phyloP scores from a whole-genome alignment of 2,797 vertebrate species.

The Phoxinus dragarum region DNA sequence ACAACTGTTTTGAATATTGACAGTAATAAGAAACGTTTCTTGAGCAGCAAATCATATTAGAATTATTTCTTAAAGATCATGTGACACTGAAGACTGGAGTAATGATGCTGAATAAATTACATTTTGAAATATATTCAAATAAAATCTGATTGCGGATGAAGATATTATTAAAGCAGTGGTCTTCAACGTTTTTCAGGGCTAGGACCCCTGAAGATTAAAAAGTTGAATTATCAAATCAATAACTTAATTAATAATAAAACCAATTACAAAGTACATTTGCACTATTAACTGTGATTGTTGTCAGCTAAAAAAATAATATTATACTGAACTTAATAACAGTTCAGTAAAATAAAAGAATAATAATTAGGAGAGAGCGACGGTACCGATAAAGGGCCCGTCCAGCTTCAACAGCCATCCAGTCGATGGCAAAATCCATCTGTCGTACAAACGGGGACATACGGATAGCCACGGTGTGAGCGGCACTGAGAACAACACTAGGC shows the following conservation, averaged over 20 bases:
- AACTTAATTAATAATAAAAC: background rate
- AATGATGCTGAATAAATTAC: background rate
- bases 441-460: conserved; percentile 95
- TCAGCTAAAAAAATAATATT: background rate
- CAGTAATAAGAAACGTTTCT: background rate
- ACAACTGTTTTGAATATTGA: background rate
- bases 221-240: background rate
- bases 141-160: background rate
- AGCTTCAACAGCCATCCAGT: conserved; percentile 96
- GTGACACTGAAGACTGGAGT: background rate
- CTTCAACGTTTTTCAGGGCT: too few relatives aligned
- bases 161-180: background rate
- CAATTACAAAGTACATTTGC: background rate
- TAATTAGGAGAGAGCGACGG: background rate
- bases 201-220: background rate
- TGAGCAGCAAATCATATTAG: background rate
- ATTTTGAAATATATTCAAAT: background rate
- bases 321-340: background rate
- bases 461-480: conserved; percentile 91
- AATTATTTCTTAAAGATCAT: background rate
- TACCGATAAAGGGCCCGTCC: conserved; percentile 95
- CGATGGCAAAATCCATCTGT: conserved; percentile 98
- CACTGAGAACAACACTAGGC: conserved; percentile 93
- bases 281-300: background rate
- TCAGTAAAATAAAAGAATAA: background rate